These are phyloP conservation scores for Gallinago jamesoni DNA, from an alignment of 2,113 vertebrate genomes.

Conservation along the genomic window DNA sequence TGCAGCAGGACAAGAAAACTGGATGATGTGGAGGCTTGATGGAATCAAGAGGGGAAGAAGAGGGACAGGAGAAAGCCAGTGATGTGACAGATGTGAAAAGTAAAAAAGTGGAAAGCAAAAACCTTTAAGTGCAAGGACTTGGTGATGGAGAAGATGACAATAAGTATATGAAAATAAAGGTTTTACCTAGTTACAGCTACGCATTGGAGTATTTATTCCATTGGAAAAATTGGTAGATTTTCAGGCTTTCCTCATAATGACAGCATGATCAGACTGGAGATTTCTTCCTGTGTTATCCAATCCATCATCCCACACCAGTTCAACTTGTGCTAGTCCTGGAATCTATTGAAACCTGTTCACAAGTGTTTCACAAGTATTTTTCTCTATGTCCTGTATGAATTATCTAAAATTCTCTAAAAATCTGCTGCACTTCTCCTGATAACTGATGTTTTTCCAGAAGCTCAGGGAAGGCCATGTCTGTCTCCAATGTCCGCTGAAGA, in stretches of 20 bases:
- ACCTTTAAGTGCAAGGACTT: accelerated
- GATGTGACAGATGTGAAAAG: not conserved
- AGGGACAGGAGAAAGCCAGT: not conserved
- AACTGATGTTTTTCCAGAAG: not conserved
- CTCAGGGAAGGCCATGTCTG: accelerated
- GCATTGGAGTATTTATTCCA: not conserved
- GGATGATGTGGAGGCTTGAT: not conserved
- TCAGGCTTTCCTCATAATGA: not conserved
- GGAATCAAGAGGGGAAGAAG: not conserved
- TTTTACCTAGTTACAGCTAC: not conserved
- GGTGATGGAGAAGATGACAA: not conserved
- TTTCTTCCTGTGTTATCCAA: not conserved
- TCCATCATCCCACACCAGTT: not conserved
- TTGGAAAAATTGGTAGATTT: not conserved
- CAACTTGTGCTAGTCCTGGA: not conserved
- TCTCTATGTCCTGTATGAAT: accelerated
- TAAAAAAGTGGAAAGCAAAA: not conserved
- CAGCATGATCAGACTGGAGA: not conserved
- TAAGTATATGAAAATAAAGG: not conserved
- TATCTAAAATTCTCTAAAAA: not conserved
- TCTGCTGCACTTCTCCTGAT: not conserved
- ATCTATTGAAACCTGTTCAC: not conserved
- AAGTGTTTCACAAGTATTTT: not conserved
- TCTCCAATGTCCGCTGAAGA: not conserved
- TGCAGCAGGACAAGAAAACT: not conserved